Percentiles rank a stretch among this genome's conserved stretches.
Evolutionary conservation across 2,113 vertebrate species (phyloP).

Genomic region (Asarcornis scutulata): DNA sequence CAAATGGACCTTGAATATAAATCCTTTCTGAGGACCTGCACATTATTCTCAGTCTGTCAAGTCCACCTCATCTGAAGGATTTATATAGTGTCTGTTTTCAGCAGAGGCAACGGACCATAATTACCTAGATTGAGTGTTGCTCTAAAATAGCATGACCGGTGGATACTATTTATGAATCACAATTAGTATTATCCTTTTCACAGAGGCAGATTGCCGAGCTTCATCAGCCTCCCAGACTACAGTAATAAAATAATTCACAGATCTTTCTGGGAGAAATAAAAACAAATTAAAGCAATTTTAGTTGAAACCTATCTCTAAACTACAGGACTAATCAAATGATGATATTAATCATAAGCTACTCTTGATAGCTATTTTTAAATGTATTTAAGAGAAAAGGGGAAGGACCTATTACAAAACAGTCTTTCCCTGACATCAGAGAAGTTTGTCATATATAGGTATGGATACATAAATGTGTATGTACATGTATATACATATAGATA

Average conservation of each 20-base stretch:
- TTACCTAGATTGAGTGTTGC: conserved; percentile 63
- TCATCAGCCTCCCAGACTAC: background rate
- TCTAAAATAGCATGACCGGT: conserved; percentile 51
- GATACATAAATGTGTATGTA: background rate
- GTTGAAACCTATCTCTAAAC: background rate
- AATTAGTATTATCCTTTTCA: conserved; percentile 56
- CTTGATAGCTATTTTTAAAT: background rate
- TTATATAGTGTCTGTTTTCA: conserved; percentile 65
- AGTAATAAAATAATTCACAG: background rate
- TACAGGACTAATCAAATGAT: background rate
- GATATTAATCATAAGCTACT: background rate
- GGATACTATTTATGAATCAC: conserved; percentile 69
- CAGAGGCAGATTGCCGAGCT: background rate
- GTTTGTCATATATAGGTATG: rapidly evolving
- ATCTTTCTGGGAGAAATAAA: background rate
- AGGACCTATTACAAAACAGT: background rate
- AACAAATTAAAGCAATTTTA: background rate
- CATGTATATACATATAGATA: background rate
- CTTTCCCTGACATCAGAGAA: background rate
- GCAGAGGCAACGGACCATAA: conserved; percentile 51
- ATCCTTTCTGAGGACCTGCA: conserved; percentile 62
- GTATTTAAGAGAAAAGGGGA: background rate
- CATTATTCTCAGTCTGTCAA: conserved; percentile 71
- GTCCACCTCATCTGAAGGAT: conserved; percentile 66
- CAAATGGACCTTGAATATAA: conserved; percentile 68